These are phyloP conservation scores for Eumerus sabulonum DNA, from an alignment of 2,888 invertebrate species.

Conservation along the genomic window DNA sequence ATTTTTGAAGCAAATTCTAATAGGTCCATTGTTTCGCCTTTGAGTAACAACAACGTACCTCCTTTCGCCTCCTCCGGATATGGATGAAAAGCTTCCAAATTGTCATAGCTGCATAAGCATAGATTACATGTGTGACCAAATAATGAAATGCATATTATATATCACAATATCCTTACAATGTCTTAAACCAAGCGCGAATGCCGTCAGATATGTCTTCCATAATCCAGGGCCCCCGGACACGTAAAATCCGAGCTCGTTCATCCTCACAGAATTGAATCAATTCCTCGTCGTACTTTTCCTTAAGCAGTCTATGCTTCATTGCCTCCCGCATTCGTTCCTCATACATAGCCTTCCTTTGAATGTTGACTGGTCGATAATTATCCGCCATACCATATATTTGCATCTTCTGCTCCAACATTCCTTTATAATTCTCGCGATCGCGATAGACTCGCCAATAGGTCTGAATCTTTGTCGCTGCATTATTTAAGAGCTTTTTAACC, in stretches of 20 bases:
- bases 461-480: slow-evolving; percentile 72
- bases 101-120: slow-evolving; percentile 74
- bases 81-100: slow-evolving; percentile 77
- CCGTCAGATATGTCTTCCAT: slow-evolving; percentile 87
- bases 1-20: slow-evolving; percentile 75
- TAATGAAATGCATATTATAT: neutral
- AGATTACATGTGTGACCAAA: neutral
- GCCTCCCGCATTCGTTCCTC: slow-evolving; percentile 70
- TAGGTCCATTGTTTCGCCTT: slow-evolving; percentile 78
- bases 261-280: slow-evolving; percentile 77
- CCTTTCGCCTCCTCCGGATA: slow-evolving; percentile 80
- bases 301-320: slow-evolving; percentile 28
- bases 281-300: slow-evolving; percentile 73
- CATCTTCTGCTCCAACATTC: slow-evolving; percentile 72
- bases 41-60: slow-evolving; percentile 80
- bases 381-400: slow-evolving; percentile 77
- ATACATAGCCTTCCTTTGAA: slow-evolving; percentile 70
- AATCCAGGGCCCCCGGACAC: slow-evolving; percentile 80
- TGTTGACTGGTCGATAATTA: slow-evolving; percentile 75
- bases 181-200: slow-evolving; percentile 85
- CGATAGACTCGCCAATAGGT: slow-evolving; percentile 72
- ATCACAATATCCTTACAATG: slow-evolving; percentile 80
- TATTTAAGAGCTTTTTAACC: too few species aligned
- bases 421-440: slow-evolving; percentile 66
- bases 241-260: slow-evolving; percentile 79